Evolutionary conservation across 2,888 invertebrate species (phyloP).

Genomic region (Nezara viridula): DNA sequence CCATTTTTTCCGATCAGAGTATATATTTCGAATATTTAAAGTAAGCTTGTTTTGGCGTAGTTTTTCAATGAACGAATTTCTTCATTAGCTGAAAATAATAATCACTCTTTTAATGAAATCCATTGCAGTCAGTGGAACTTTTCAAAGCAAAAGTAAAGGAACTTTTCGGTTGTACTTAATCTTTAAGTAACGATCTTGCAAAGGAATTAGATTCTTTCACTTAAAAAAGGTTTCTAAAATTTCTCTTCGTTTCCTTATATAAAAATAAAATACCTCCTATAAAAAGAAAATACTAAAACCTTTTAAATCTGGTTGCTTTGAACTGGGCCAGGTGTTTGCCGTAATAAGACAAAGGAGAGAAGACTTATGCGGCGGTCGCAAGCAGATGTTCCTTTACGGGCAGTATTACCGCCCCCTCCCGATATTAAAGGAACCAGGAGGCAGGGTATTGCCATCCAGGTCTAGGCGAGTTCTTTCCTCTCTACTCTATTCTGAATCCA

Average conservation of each 20-base stretch:
- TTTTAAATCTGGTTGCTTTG: slow-evolving; percentile 36
- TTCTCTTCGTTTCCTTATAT: neutral
- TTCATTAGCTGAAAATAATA: no score
- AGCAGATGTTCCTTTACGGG: slow-evolving; percentile 46
- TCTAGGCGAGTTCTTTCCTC: neutral
- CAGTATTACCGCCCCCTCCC: slow-evolving; percentile 4
- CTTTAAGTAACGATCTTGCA: neutral
- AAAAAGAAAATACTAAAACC: slow-evolving; percentile 18
- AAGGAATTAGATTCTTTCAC: neutral
- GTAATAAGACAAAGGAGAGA: slow-evolving; percentile 42
- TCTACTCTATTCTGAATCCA: neutral
- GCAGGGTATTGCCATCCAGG: neutral
- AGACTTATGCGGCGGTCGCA: slow-evolving; percentile 29
- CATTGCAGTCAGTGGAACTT: no score
- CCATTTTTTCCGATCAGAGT: no score
- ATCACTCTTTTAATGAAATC: no score
- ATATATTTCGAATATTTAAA: no score
- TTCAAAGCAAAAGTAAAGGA: no score
- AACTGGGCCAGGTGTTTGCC: neutral
- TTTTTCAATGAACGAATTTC: no score
- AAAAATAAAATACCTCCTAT: neutral
- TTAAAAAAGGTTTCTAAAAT: neutral
- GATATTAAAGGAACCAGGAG: slow-evolving; percentile 28
- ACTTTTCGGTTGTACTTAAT: neutral
- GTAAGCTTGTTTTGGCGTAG: no score